phyloP scores from a whole-genome alignment of 2,888 invertebrate genomes.

The Lochmaea crataegi region DNA sequence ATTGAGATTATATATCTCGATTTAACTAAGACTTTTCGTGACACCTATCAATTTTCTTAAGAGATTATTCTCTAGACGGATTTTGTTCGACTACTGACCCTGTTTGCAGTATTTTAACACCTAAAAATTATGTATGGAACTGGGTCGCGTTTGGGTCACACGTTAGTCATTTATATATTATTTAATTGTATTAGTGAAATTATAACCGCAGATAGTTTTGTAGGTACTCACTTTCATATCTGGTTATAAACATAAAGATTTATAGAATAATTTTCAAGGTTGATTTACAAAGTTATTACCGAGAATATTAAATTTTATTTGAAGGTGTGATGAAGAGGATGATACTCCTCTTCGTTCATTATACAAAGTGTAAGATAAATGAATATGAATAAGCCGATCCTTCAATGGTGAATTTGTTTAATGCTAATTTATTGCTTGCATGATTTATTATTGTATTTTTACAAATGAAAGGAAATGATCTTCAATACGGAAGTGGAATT shows the following conservation, averaged over 20 bases:
- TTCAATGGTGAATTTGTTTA: too few relatives aligned
- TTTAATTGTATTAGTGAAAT: constrained; percentile 19
- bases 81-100: constrained; percentile 30
- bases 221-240: neutral
- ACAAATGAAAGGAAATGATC: too few relatives aligned
- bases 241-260: neutral
- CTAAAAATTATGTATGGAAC: constrained; percentile 30
- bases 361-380: neutral
- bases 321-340: neutral
- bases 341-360: neutral
- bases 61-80: constrained; percentile 23
- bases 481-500: too few relatives aligned
- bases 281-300: neutral
- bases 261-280: neutral
- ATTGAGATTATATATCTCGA: neutral
- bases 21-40: constrained; percentile 10
- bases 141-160: constrained; percentile 23
- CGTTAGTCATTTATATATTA: constrained; percentile 14
- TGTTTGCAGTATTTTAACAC: constrained; percentile 25
- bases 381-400: too few relatives aligned
- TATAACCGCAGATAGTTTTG: neutral
- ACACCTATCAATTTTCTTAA: neutral
- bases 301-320: neutral
- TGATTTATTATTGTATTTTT: too few relatives aligned
- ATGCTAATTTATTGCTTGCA: too few relatives aligned